phyloP scores from a whole-genome alignment of 2,113 vertebrate species.

The Ahaetulla prasina region DNA sequence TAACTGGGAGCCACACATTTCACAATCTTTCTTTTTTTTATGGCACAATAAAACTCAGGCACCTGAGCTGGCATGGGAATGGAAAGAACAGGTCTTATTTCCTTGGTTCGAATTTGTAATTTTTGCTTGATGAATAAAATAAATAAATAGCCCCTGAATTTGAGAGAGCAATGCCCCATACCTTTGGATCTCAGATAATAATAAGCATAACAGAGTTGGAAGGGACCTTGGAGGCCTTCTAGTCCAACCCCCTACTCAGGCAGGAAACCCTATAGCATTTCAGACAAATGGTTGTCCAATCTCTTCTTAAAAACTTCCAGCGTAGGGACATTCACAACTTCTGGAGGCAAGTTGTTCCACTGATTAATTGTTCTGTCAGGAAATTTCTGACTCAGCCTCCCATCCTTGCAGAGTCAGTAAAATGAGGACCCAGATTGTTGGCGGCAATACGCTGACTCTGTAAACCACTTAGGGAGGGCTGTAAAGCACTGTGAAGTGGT shows the following conservation, averaged over 20 bases:
- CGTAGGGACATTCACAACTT: background rate
- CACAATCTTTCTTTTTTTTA: background rate
- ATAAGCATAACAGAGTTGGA: background rate
- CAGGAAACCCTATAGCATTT: background rate
- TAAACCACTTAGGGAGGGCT: no score
- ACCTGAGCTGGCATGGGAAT: background rate
- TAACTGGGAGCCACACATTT: fast-evolving
- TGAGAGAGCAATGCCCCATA: background rate
- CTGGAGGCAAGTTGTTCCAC: no score
- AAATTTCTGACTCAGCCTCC: no score
- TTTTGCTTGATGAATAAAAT: background rate
- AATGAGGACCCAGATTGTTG: no score
- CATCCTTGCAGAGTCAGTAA: no score
- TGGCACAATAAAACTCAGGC: background rate
- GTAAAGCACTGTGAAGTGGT: no score
- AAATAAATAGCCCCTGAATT: background rate
- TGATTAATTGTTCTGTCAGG: no score
- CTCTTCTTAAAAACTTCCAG: background rate
- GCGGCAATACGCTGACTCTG: no score
- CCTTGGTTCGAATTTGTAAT: background rate
- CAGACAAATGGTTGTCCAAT: background rate
- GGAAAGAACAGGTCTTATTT: background rate
- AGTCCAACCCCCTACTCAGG: background rate
- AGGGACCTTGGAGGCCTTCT: background rate
- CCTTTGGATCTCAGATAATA: background rate